Evolutionary conservation across 2,888 invertebrate species (phyloP).

Genomic region (Serripes groenlandicus): DNA sequence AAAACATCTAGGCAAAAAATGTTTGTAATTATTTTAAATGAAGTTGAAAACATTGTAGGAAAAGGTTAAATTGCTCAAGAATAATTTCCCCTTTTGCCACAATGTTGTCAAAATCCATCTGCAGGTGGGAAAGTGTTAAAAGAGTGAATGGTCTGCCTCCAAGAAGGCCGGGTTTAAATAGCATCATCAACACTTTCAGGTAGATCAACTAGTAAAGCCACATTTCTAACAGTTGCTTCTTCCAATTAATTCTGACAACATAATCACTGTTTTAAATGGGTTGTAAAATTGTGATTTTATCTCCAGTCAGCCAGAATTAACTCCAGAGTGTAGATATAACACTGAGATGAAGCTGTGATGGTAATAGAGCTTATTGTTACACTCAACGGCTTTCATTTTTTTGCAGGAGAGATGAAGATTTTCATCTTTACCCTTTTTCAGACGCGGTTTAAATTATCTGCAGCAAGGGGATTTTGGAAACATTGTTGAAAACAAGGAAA

Average conservation of each 20-base stretch:
- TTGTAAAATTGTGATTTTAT: constrained; percentile 60
- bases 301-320: constrained; percentile 16
- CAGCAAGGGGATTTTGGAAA: neutral
- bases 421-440: neutral
- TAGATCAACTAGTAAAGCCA: no score
- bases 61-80: neutral
- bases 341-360: no score
- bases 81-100: neutral
- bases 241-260: constrained; percentile 41
- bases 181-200: no score
- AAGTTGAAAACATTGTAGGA: neutral
- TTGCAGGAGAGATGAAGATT: no score
- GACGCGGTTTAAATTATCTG: neutral
- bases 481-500: neutral
- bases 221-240: constrained; percentile 44
- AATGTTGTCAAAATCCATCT: neutral
- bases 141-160: no score
- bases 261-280: constrained; percentile 52
- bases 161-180: no score
- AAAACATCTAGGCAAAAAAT: no score
- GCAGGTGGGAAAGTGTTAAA: no score
- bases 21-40: neutral
- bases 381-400: no score
- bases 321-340: no score
- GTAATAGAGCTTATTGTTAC: no score